Base-by-base conservation (phyloP, 2,888 invertebrate species). In the Latheticus oryzae region DNA sequence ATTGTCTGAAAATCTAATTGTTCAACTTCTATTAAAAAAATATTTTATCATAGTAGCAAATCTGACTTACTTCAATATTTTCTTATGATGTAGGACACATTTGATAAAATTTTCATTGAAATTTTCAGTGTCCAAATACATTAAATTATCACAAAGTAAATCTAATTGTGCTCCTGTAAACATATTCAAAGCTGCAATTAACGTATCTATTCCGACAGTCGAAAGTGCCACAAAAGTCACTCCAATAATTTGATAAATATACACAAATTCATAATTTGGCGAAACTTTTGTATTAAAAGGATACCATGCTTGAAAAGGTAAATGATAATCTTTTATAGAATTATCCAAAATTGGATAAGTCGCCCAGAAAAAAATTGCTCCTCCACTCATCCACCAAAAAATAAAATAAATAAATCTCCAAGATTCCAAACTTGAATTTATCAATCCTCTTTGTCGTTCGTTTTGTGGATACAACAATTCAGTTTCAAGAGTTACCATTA, bases 381-480 rank as follows among this genome's bases (percentile, higher is more conserved):
- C 32, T 8, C 58, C 8, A 16, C 47, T 23, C 54, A 56, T 52
- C 1, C 53, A 7, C 12, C 38, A 17, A 63, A 43, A 33, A 17
- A 8, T 11, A 3, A 55, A 40, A 45, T 61, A 9, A 60, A 35
- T 13, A 2, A 15, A 57, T 3, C 52, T 43, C 15, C 59, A 65
- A 15, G 5, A 11, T 23, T 12, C 17, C n/a, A 62, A 48, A 12
- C 16, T 37, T 5, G 52, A 28, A n/a, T 32, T 30, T 1, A 56
- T 40, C 13, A 58, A 42, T 13, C 12, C 1, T 5, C 47, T 7
- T 15, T 63, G 56, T 28, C 47, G 15, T 1, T 11, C 5, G 28
- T 60, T 56, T 7, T 43, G 57, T 4, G 64, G 62, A 30, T 62
- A 62, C 47, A 66, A 67, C n/a, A 23, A 13, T 1, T 52, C 23